Conservation (phyloP, 2,888 invertebrate species). For the Parnassius orleans region DNA sequence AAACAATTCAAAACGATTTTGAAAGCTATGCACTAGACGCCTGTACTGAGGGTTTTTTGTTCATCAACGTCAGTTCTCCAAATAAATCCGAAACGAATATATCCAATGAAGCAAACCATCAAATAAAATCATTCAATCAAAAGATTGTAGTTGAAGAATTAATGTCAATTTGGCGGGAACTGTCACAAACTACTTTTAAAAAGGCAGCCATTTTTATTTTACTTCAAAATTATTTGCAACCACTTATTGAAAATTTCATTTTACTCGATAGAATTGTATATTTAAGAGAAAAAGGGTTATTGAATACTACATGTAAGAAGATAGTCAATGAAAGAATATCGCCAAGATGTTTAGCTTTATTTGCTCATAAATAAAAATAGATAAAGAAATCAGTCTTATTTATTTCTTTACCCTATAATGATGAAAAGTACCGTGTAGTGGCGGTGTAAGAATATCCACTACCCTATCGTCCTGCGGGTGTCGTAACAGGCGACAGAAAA, state of each 20-base stretch:
- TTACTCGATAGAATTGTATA: conserved; percentile 62
- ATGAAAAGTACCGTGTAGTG: too few species aligned
- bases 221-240: conserved; percentile 61
- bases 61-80: conserved; percentile 33
- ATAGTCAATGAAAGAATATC: conserved; percentile 83
- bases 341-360: conserved; percentile 83
- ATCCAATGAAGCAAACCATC: conserved; percentile 36
- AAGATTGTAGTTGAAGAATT: conserved; percentile 41
- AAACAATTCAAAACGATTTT: conserved; percentile 50
- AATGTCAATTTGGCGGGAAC: conserved; percentile 51
- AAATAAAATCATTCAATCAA: conserved; percentile 3
- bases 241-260: conserved; percentile 62
- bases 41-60: conserved; percentile 45
- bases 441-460: too few species aligned
- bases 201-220: conserved; percentile 60
- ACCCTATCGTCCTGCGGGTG: too few species aligned
- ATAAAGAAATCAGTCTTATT: background rate
- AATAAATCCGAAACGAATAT: conserved; percentile 13
- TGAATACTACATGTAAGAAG: conserved; percentile 68
- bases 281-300: conserved; percentile 57
- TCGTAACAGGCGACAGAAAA: too few species aligned
- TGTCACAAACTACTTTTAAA: conserved; percentile 40
- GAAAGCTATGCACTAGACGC: conserved; percentile 54
- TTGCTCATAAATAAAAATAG: conserved; percentile 71
- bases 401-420: too few species aligned